These are phyloP conservation scores for Astur gentilis DNA, from an alignment of 2,113 vertebrate species.

Conservation along the genomic window DNA sequence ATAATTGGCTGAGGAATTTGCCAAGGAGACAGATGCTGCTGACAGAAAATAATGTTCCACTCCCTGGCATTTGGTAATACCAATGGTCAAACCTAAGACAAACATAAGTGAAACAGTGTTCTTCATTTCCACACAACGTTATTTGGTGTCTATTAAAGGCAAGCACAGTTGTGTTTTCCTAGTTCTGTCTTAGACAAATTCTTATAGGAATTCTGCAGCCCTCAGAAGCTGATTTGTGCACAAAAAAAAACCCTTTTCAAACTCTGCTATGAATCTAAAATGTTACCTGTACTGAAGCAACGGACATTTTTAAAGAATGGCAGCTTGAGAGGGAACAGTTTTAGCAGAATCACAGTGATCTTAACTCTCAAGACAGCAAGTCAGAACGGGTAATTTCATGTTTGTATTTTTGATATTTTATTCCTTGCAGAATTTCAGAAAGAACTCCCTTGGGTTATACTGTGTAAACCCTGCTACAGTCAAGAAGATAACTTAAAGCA, in stretches of 20 bases:
- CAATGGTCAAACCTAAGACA: neutral
- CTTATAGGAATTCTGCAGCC: neutral
- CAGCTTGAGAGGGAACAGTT: neutral
- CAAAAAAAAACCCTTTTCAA: neutral
- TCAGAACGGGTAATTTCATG: neutral
- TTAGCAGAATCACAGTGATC: neutral
- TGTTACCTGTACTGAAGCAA: neutral
- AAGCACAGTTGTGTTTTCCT: neutral
- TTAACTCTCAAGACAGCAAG: neutral
- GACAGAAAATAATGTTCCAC: neutral
- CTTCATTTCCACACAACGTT: neutral
- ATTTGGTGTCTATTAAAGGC: neutral
- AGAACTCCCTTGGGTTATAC: neutral
- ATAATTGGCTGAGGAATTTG: slow-evolving; percentile 7
- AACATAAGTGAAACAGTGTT: neutral
- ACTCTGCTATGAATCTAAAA: neutral
- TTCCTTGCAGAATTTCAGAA: neutral
- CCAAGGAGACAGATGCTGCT: slow-evolving; percentile 17
- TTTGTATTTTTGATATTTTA: neutral
- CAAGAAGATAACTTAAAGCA: neutral
- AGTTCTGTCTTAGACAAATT: neutral
- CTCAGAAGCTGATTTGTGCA: neutral
- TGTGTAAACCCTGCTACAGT: neutral
- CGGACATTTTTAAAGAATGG: neutral
- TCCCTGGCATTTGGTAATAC: neutral